Percentiles rank a stretch among this genome's conserved stretches.
phyloP scores from a whole-genome alignment of 2,113 vertebrate species.

The Pteropus alecto region DNA sequence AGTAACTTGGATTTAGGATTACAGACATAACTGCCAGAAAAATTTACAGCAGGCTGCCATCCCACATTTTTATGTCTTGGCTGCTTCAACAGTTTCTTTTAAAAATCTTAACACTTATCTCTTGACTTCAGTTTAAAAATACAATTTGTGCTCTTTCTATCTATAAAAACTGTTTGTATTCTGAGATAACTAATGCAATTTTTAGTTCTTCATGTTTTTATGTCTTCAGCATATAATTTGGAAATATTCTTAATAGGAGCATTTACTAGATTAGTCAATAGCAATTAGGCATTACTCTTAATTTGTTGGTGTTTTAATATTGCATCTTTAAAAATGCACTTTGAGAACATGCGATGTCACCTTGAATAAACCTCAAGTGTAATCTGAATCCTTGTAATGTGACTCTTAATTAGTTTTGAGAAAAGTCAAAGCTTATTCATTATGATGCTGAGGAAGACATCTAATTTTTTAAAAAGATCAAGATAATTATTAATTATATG shows the following conservation, averaged over 20 bases:
- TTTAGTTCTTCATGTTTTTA: background rate
- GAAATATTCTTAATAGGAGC: constrained; percentile 31
- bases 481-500: constrained; percentile 44
- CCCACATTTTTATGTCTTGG: constrained; percentile 75
- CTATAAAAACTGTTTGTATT: constrained; percentile 38
- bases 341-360: constrained; percentile 2
- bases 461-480: constrained; percentile 47
- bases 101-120: constrained; percentile 77
- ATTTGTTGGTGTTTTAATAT: background rate
- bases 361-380: background rate
- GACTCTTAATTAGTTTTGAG: constrained; percentile 53
- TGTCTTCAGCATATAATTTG: constrained; percentile 18
- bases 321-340: constrained; percentile 14
- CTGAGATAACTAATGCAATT: constrained; percentile 27
- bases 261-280: background rate
- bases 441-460: background rate
- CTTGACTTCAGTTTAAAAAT: constrained; percentile 80
- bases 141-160: constrained; percentile 64
- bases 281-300: background rate
- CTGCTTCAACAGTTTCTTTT: constrained; percentile 76
- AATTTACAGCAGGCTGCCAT: constrained; percentile 74
- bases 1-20: constrained; percentile 82
- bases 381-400: background rate
- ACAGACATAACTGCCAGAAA: constrained; percentile 78
- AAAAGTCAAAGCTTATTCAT: constrained; percentile 46